Conservation (phyloP, 2,113 vertebrate species). For the Lepus timidus region DNA sequence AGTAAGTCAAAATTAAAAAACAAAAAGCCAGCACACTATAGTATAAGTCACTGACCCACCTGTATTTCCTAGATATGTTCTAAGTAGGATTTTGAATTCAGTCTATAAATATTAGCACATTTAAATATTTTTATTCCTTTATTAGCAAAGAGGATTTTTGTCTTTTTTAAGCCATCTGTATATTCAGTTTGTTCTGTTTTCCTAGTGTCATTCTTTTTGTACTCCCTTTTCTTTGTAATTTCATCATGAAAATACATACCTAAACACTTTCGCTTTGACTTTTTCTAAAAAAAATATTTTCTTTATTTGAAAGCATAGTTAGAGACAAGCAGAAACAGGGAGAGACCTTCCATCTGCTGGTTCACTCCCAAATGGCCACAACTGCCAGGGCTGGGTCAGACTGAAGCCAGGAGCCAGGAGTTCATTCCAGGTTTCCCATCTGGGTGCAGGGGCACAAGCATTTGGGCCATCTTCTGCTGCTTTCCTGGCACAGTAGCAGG, state of each 20-base stretch:
- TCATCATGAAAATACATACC: background rate
- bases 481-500: too few relatives aligned
- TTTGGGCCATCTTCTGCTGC: background rate
- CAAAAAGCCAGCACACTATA: too few relatives aligned
- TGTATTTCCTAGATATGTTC: background rate
- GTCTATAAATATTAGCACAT: background rate
- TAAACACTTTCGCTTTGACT: background rate
- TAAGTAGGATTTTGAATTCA: slow-evolving; percentile 7
- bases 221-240: background rate
- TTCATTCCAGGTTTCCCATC: too few relatives aligned
- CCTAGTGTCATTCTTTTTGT: background rate
- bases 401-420: too few relatives aligned
- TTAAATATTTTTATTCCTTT: background rate
- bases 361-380: too few relatives aligned
- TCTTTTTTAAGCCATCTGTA: background rate
- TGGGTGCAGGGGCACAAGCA: too few relatives aligned
- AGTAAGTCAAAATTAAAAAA: too few relatives aligned
- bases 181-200: slow-evolving; percentile 13
- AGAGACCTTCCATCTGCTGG: too few relatives aligned
- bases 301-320: too few relatives aligned
- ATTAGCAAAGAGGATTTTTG: background rate
- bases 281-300: too few relatives aligned
- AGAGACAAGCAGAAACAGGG: too few relatives aligned
- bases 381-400: too few relatives aligned
- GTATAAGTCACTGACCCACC: background rate